Conservation (phyloP, 2,888 invertebrate species). For the Peribatodes rhomboidaria region DNA sequence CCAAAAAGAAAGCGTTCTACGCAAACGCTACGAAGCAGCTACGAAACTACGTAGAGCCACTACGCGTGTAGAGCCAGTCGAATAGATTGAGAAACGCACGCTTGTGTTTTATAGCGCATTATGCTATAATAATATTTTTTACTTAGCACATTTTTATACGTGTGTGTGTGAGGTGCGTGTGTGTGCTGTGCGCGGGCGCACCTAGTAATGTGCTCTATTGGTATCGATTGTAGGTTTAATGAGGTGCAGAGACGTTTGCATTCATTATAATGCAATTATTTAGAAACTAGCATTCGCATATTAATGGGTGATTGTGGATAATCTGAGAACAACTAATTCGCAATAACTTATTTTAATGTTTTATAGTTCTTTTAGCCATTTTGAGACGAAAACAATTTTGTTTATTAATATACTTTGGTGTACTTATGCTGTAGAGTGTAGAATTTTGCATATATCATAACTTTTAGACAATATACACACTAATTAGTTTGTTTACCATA, state of each 20-base stretch:
- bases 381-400: background rate
- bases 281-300: constrained; percentile 19
- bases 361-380: constrained; percentile 1
- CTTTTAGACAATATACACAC: no score
- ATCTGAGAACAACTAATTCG: constrained; percentile 10
- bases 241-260: constrained; percentile 17
- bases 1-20: constrained; percentile 48
- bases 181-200: constrained; percentile 66
- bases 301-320: constrained; percentile 13
- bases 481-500: no score
- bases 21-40: constrained; percentile 52
- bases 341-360: constrained; percentile 10
- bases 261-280: constrained; percentile 25
- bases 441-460: no score
- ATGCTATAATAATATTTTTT: constrained; percentile 85
- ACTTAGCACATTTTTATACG: constrained; percentile 83
- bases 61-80: constrained; percentile 46
- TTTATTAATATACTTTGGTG: background rate
- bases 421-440: no score
- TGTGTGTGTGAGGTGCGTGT: constrained; percentile 42
- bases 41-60: constrained; percentile 49
- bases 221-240: constrained; percentile 34
- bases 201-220: constrained; percentile 43
- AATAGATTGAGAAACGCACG: constrained; percentile 70
- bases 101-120: constrained; percentile 83